Base-by-base conservation (phyloP, 30 jellyfish, hydroid and myxozoan species). In the Cassiopea andromeda region DNA sequence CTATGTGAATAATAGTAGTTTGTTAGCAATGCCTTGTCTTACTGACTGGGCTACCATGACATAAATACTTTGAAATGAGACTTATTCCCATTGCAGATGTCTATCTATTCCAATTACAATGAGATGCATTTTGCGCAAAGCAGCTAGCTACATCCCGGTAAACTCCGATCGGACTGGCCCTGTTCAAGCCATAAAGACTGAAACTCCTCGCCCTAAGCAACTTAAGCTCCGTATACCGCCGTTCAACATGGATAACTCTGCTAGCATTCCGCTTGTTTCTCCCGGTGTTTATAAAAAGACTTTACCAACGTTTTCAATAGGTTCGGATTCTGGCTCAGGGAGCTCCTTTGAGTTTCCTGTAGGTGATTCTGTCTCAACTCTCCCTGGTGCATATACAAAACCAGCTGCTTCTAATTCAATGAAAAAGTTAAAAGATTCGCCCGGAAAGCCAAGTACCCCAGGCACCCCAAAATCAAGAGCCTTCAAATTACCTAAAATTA, bases 401-500 rank as follows among this genome's bases (percentile, higher is more conserved):
- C 91, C 92, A 27, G 38, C 38, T 9, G 83, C 96, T 8, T 80
- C 81, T 74, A 77, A 84, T 44, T 73, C 92, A 2, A 80, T 92
- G 38, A 80, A 71, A 69, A 89, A 73, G 69, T 27, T 18, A 19
- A 81, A 66, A 57, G 89, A 78, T 48, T 58, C 85, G 1, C 86
- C 72, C 16, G 86, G 94, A 43, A 87, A 78, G 54, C 90, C 94
- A 3, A 13, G 80, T 38, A 87, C 94, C 1, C 94, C 94, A 1
- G 92, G 92, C 46, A 80, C 96, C 7, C 96, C 96, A 10, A 91
- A 84, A 84, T 79, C 90, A 16, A 91, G 92, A 54, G 19, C 97
- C 12, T 64, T 91, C 69, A 87, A 87, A 60, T 45, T 87, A 59
- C 97, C 97, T 18, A 91, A 91, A 77, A 91, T 91, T 17, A 91